Evolutionary conservation across 2,888 invertebrate species (phyloP).

Genomic region (Crioceris asparagi): DNA sequence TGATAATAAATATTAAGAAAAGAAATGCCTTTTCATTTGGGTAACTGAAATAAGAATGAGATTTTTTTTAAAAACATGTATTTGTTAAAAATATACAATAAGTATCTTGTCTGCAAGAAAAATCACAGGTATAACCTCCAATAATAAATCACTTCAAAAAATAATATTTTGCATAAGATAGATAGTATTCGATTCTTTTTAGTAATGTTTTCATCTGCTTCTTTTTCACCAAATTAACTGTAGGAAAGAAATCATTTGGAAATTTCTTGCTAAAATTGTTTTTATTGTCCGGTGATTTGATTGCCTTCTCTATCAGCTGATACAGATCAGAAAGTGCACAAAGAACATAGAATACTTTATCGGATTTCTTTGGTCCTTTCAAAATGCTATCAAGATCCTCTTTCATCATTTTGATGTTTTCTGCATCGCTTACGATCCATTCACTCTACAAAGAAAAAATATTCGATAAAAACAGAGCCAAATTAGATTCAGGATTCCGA

Average conservation of each 20-base stretch:
- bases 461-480: too few relatives aligned
- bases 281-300: conserved; percentile 15
- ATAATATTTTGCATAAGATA: conserved; percentile 49
- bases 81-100: too few relatives aligned
- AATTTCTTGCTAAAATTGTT: conserved; percentile 45
- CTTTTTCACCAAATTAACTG: conserved; percentile 42
- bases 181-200: conserved; percentile 63
- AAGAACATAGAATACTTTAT: conserved; percentile 47
- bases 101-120: too few relatives aligned
- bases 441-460: conserved; percentile 41
- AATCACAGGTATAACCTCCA: too few relatives aligned
- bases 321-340: conserved; percentile 59
- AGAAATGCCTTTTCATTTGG: too few relatives aligned
- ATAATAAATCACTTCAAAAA: conserved; percentile 6
- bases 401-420: conserved; percentile 47
- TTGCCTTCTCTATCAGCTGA: conserved; percentile 41
- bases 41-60: too few relatives aligned
- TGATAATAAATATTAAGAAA: too few relatives aligned
- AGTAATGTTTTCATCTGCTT: conserved; percentile 43
- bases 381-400: conserved; percentile 52
- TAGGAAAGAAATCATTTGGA: conserved; percentile 42
- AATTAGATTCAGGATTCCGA: too few relatives aligned
- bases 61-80: too few relatives aligned
- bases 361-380: conserved; percentile 46
- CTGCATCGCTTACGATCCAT: conserved; percentile 45